Evolutionary conservation across 2,888 invertebrate species (phyloP), one percentile per base, ranked within the genome.

Genomic region (Lepeophtheirus nordmannii): DNA sequence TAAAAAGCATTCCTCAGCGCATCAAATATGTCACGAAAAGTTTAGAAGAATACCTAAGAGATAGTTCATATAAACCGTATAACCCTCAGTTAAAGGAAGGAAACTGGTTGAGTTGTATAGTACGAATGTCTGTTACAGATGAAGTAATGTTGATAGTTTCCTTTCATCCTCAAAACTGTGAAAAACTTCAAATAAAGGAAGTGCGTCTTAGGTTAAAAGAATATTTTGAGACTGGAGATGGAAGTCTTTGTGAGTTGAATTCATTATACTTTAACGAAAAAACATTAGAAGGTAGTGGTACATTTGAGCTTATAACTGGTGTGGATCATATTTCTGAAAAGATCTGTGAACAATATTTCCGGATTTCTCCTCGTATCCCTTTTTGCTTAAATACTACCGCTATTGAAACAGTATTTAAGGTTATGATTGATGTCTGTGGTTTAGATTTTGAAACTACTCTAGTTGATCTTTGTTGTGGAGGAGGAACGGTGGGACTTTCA

Each of bases 381-480:
- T 67, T 64, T 5, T 68, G 71, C 69, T 69, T 71, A 10, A 81
- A 81, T 71, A 78, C 78, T 39, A 68, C 70, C 56, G 81, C 76
- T 0, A 77, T 80, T 9, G 78, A 80, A 70, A 81, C 90, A 17
- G 77, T 98, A n/a, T 97, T 94, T 74, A 80, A 83, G 69, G 81
- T 83, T 39, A 87, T 92, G 0, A 86, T 86, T 23, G 86, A 90
- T 37, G 75, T 91, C 73, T 85, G 86, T 37, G 75, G 80, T 40
- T 80, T 84, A 14, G 74, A 75, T 22, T 74, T 77, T 14, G 83
- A 86, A 0, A 83, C 86, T 0, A 84, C 86, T 0, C 78, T 99
- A 5, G 77, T 98, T 38, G 98, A 99, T 75, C 85, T 99, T 65
- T 99, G 98, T 74, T 98, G 98, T 74, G 98, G 98, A 2, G 96